phyloP scores from a whole-genome alignment of 2,113 vertebrate genomes.

The Ia io region DNA sequence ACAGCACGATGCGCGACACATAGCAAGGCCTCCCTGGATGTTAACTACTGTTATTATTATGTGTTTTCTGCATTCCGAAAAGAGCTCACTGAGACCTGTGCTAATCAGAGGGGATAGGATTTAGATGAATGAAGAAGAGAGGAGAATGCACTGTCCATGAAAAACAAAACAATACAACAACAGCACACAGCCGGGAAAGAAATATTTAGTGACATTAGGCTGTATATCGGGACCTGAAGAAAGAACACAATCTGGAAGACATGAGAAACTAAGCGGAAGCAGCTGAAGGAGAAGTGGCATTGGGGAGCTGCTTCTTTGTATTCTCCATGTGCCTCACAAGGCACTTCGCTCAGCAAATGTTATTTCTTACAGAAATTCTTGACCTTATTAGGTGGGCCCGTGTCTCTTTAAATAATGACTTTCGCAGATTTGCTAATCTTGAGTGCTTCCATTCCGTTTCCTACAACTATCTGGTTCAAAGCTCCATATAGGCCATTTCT shows the following conservation, averaged over 20 bases:
- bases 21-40: too few relatives aligned
- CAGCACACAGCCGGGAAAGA: neutral
- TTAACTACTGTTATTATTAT: neutral
- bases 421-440: neutral
- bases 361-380: neutral
- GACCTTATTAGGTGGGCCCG: neutral
- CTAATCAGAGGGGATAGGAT: neutral
- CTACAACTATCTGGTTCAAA: neutral
- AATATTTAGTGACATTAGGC: neutral
- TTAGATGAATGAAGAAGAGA: neutral
- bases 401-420: neutral
- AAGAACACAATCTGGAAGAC: neutral
- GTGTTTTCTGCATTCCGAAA: neutral
- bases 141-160: neutral
- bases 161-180: neutral
- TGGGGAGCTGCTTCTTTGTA: accelerated
- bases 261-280: neutral
- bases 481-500: neutral
- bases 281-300: neutral
- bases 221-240: accelerated
- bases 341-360: neutral
- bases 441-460: neutral
- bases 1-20: accelerated
- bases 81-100: neutral
- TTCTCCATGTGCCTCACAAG: accelerated